These are phyloP conservation scores for Drosophila tristis DNA, from an alignment of 1,140 invertebrate species.

Conservation along the genomic window DNA sequence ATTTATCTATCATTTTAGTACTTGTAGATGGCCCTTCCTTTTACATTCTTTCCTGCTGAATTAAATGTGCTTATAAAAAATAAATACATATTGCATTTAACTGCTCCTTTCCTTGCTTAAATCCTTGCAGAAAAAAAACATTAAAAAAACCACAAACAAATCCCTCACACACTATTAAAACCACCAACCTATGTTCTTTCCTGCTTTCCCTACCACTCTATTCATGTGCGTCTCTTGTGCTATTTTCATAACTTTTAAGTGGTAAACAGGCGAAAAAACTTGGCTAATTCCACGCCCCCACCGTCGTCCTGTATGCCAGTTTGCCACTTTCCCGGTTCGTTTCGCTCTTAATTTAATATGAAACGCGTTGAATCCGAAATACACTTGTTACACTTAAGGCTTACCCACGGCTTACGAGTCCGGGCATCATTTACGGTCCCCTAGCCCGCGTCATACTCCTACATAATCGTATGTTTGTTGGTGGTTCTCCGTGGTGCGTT, in stretches of 20 bases:
- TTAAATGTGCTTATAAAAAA: no score
- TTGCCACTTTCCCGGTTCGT: not conserved
- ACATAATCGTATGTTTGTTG: constrained; percentile 23
- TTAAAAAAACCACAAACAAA: no score
- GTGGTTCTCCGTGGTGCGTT: constrained; percentile 2
- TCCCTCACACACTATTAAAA: no score
- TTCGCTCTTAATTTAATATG: constrained; percentile 37
- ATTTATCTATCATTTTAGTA: not conserved
- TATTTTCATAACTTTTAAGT: constrained; percentile 4
- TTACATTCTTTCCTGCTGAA: no score
- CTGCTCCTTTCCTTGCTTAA: no score
- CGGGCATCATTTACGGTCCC: constrained; percentile 28
- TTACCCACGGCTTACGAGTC: constrained; percentile 34
- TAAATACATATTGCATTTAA: no score
- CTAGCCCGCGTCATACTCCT: constrained; percentile 26
- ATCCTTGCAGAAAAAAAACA: no score
- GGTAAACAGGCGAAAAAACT: no score
- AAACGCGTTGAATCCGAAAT: constrained; percentile 30
- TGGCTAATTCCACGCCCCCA: no score
- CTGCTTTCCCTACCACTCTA: no score
- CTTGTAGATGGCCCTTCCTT: not conserved
- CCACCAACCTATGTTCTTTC: no score
- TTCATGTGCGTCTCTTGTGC: not conserved
- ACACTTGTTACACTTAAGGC: constrained; percentile 42
- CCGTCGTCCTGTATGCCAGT: no score